Conservation (phyloP, 2,888 invertebrate species). For the Leptothorax acervorum region DNA sequence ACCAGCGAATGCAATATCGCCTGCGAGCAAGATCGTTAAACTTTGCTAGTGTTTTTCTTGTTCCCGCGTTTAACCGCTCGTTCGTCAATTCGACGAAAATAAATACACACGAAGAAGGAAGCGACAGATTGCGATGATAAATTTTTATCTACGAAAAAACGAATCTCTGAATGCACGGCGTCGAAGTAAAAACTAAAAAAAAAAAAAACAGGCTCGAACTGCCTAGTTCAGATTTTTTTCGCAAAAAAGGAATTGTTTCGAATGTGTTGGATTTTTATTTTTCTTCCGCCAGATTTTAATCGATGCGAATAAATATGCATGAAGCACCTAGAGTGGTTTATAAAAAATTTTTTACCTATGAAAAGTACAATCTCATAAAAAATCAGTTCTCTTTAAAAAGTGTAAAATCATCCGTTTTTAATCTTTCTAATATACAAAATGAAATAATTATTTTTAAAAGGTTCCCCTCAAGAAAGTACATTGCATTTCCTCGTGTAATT, state of each 20-base stretch:
- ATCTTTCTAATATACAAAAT: not conserved
- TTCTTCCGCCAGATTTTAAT: constrained; percentile 36
- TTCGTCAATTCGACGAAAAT: constrained; percentile 39
- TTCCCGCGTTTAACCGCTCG: constrained; percentile 23
- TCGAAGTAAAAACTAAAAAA: constrained; percentile 21
- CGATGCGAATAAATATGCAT: constrained; percentile 49
- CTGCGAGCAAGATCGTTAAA: constrained; percentile 46
- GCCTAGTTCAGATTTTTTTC: constrained; percentile 24
- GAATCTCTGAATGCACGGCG: not conserved
- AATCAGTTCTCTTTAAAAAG: constrained; percentile 3
- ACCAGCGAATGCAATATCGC: constrained; percentile 50
- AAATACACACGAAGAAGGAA: constrained; percentile 35
- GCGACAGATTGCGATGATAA: constrained; percentile 42
- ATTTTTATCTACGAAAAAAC: constrained; percentile 34
- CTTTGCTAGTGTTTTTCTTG: constrained; percentile 45
- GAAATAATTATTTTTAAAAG: constrained; percentile 19
- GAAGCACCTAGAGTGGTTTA: constrained; percentile 30
- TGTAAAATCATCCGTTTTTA: not conserved
- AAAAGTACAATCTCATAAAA: constrained; percentile 3
- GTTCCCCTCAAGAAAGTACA: not conserved
- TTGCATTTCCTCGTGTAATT: constrained; percentile 21
- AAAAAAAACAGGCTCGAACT: not conserved
- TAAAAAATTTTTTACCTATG: constrained; percentile 27
- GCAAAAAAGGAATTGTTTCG: constrained; percentile 35
- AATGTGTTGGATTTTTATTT: constrained; percentile 47